Base-by-base conservation (phyloP, 2,113 vertebrate species). In the Ifrita kowaldi region DNA sequence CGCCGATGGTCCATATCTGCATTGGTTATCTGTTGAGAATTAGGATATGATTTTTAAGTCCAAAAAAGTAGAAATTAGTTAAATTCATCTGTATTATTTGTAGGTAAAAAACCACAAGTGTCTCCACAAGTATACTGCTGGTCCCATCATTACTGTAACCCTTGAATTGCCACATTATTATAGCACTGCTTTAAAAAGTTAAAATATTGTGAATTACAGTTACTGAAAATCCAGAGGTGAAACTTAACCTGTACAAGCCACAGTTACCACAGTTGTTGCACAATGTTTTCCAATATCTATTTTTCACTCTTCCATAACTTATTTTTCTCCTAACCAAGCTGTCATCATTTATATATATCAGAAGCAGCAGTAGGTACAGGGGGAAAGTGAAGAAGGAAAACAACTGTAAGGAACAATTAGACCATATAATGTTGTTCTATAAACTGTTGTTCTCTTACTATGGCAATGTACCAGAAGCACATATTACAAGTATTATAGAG, bases 1-100 rank as follows among this genome's bases (percentile, higher is more conserved):
- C 99, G 99, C 7, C 99, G 98, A 82, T 99, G 99, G 56, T 99
- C 99, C 95, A 99, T 96, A 97, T 99, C 99, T 33, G 94, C 97
- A 91, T 98, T 99, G 32, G 99, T 99, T 96, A 99, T 98, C 99
- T 99, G 97, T 93, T 60, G 67, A 96, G 37, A 92, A 76, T 22
- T 74, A 71, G 28, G 8, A 91, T 30, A 75, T 2, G 3, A 73
- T 64, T 92, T 86, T 90, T 26, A 86, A 84, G 19, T 47, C 26
- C 49, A 62, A 84, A 77, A 77, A 89, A 33, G 16, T 8, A 81
- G n/a, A 70, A 67, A 63, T 67, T 37, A 90, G 14, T 82, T 75
- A 67, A 22, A 32, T 67, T 60, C 6, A 70, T 44, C n/a, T 60
- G 4, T 22, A 62, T 55, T 56, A 68, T 18, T 37, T 37, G 5